Evolutionary conservation across 2,113 vertebrate species (phyloP), one percentile per base, ranked within the genome.

Genomic region (Tor tambroides): DNA sequence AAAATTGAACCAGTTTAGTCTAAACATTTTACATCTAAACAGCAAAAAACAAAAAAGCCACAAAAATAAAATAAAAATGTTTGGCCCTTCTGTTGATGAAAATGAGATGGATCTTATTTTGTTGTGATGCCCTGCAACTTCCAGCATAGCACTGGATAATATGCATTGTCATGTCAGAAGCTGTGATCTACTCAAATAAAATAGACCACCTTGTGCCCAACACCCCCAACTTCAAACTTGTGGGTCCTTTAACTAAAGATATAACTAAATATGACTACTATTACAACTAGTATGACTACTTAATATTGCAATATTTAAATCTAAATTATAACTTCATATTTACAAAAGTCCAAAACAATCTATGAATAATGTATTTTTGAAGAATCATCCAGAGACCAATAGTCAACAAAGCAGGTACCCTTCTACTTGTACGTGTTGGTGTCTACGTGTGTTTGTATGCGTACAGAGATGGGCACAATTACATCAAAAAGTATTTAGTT

Each of bases 121-220:
- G 26, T 17, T 67, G 14, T 69, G 12, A 67, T 30, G 28, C 15
- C 28, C 28, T 19, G 65, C 65, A 15, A 69, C 65, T 30, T 67
- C 26, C 26, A 67, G 26, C 14, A 15, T 30, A 67, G 12, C 46
- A 30, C 30, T 69, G 5, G 63, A 67, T 67, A 14, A 30, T 30
- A 28, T 67, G 63, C 2, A 67, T 67, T 30, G 26, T 17, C 28
- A 67, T 67, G 28, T 30, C 28, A 32, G 28, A 69, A 56, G 6
- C 7, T 67, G 26, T 67, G 61, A 65, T 65, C 61, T 65, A 63
- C n/a, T 63, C n/a, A 63, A 49, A 49, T 65, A 67, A 67, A 67
- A 67, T 5, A 67, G 28, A 4, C 12, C 26, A 30, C 14, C 5
- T 15, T 30, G 26, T 14, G 28, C 63, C 63, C 63, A 56, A 15